These are phyloP conservation scores for Dicranocentrus wangi DNA, from an alignment of 2,888 invertebrate genomes.

Conservation along the genomic window DNA sequence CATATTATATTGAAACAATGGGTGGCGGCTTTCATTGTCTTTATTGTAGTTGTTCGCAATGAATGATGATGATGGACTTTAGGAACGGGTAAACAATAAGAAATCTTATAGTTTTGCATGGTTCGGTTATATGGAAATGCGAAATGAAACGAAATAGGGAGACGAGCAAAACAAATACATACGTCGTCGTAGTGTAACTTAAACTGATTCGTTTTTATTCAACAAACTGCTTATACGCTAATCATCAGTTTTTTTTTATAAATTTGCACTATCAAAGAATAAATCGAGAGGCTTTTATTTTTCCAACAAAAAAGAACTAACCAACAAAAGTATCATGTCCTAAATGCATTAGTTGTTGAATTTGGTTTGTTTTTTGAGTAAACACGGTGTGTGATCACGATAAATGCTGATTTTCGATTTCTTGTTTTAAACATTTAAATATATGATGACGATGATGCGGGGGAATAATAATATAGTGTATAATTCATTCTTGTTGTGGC, in stretches of 20 bases:
- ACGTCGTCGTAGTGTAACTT: not conserved
- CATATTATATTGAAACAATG: no score
- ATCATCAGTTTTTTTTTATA: not conserved
- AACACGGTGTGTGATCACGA: not conserved
- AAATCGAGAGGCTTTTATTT: not conserved
- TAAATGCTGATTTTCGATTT: not conserved
- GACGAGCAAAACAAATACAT: no score
- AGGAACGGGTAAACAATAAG: no score
- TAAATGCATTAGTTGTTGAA: no score
- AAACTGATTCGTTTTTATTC: slow-evolving; percentile 7
- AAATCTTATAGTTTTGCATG: no score
- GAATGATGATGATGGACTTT: no score
- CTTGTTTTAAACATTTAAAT: no score
- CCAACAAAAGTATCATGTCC: no score
- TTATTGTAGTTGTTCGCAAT: no score
- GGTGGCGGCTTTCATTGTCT: no score
- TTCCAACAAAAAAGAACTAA: not conserved
- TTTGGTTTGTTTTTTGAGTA: not conserved
- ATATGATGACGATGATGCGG: slow-evolving; percentile 22
- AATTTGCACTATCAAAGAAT: slow-evolving; percentile 8
- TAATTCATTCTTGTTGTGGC: slow-evolving; percentile 16
- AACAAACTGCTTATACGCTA: not conserved
- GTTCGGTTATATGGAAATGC: no score
- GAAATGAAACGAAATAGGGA: no score
- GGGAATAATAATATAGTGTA: not conserved